Conservation (phyloP, 2,888 invertebrate species). For the Fabriciana adippe region DNA sequence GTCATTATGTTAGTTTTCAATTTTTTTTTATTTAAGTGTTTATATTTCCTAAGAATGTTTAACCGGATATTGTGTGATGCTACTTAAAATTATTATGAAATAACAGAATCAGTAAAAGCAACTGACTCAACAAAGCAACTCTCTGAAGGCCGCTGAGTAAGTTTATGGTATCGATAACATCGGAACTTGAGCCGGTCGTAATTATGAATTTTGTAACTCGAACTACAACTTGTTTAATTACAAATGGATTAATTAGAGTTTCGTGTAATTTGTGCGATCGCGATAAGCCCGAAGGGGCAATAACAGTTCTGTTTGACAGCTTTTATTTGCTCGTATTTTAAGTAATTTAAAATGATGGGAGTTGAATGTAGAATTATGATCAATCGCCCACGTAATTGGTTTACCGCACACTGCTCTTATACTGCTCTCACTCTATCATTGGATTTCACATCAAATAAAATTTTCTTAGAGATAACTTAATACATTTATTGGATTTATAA, state of each 20-base stretch:
- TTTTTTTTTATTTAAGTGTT: no score
- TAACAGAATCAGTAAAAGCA: not conserved
- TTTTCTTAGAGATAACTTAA: no score
- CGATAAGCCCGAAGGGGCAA: constrained; percentile 25
- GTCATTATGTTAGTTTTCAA: no score
- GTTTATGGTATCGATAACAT: constrained; percentile 19
- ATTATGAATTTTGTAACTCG: constrained; percentile 28
- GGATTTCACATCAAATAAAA: not conserved
- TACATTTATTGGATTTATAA: no score
- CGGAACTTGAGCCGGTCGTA: constrained; percentile 17
- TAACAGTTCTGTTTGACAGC: constrained; percentile 23
- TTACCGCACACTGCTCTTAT: not conserved
- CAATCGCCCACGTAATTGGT: not conserved
- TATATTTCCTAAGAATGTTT: no score
- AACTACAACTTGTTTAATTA: constrained; percentile 31
- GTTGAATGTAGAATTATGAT: not conserved
- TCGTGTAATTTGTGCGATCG: constrained; percentile 28
- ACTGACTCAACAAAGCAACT: constrained; percentile 1
- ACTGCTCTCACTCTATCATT: not conserved
- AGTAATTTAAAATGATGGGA: not conserved
- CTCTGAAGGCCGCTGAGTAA: not conserved
- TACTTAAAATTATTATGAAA: not conserved
- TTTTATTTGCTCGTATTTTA: constrained; percentile 24
- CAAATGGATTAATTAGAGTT: constrained; percentile 32
- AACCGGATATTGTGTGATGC: no score